Evolutionary conservation across 64 coral and sea anemone species (phyloP), one percentile per base, ranked within the genome.

Genomic region (Pocillopora damicornis): DNA sequence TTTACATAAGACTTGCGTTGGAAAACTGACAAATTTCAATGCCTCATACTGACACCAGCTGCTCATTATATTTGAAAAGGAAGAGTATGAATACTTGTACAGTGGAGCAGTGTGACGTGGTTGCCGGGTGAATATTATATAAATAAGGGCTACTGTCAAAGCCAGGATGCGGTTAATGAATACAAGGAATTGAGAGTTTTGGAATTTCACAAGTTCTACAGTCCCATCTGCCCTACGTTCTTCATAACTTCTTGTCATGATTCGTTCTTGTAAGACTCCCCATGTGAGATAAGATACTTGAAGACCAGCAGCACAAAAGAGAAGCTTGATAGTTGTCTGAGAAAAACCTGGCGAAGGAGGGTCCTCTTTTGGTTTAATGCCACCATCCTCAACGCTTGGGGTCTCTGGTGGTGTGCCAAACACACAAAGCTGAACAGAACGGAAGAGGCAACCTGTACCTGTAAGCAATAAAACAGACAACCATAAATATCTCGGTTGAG

Each of bases 1-100:
- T 79, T 99, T 99, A 58, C 90, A 82, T 0, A 99, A 75, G 25
- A 99, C 90, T 78, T 99, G 93, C 9, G 97, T 99, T 69, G 97
- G 97, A 77, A 99, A 99, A 59, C 93, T 93, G 17, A 99, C 90
- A 95, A 90, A 99, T 79, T 99, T 99, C 1, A 99, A 74, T 26
- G 97, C 97, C 79, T 99, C 97, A 68, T 99, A 99, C 65, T 99
- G 97, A 78, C 93, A 99, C 97, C 97, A 99, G 77, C 97, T 99
- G 66, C 93, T 95, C 75, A 99, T 76, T 13, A 99, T 99, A 45
- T 99, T 99, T 35, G 97, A 99, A 58, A 99, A 95, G 1, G 97
- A 99, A 2, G 93, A 99, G 45, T 93, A 99, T 0, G 93, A 99
- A 64, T 99, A 99, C 18, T 79, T 99, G 75, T 95, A 99, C 14